Evolutionary conservation across 2,888 invertebrate genomes (phyloP).

Genomic region (Melikaiella ostensackeni): DNA sequence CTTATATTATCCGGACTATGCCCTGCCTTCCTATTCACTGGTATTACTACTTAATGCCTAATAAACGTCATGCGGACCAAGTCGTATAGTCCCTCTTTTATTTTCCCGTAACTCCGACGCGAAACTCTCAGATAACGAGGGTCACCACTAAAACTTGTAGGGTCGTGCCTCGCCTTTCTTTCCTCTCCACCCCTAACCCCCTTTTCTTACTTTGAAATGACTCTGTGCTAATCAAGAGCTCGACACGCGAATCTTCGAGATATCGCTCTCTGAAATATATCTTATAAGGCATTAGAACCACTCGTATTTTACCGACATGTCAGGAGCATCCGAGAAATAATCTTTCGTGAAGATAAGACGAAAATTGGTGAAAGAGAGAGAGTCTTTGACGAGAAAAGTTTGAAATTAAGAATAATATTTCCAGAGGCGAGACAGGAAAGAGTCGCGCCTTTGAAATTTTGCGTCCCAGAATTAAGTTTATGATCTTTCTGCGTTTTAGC

Average conservation of each 20-base stretch:
- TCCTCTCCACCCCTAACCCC: not conserved
- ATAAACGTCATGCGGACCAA: constrained; percentile 72
- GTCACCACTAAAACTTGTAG: constrained; percentile 57
- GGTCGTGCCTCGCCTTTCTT: constrained; percentile 28
- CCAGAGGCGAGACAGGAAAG: not conserved
- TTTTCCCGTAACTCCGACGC: constrained; percentile 53
- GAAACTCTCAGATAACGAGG: constrained; percentile 61
- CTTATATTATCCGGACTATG: constrained; percentile 58
- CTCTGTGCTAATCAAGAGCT: constrained; percentile 21
- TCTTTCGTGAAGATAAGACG: constrained; percentile 25
- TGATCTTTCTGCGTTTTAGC: not conserved
- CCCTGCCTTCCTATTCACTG: constrained; percentile 68
- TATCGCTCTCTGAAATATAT: constrained; percentile 23
- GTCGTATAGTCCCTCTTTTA: constrained; percentile 62
- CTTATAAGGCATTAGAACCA: not conserved
- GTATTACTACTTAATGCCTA: constrained; percentile 77
- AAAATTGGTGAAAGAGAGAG: constrained; percentile 2
- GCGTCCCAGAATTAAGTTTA: not conserved
- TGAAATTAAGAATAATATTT: not conserved
- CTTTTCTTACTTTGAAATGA: constrained; percentile 2
- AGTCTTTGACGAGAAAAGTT: not conserved
- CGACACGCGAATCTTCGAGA: constrained; percentile 25
- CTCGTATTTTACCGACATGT: not conserved
- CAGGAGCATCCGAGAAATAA: not conserved
- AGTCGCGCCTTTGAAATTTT: not conserved